Percentiles rank a stretch among this genome's conserved stretches.
These are phyloP conservation scores for Venturia canescens DNA, from an alignment of 1,140 invertebrate species.

Conservation along the genomic window DNA sequence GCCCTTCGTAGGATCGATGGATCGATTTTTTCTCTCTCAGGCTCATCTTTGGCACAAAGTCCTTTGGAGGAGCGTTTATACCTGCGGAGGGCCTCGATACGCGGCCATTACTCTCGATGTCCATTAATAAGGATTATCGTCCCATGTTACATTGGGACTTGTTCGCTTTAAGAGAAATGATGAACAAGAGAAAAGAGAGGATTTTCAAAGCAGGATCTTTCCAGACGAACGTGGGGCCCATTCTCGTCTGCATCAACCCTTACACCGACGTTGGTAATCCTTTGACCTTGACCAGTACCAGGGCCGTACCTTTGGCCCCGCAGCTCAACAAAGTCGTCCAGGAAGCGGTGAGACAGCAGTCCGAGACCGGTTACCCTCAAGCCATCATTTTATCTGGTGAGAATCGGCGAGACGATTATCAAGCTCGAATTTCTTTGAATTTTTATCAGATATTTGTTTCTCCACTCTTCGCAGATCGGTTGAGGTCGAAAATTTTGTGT, in stretches of 20 bases:
- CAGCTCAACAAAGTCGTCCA: slow-evolving; percentile 92
- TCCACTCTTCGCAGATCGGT: no score
- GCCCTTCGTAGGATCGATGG: slow-evolving; percentile 9
- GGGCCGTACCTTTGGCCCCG: slow-evolving; percentile 82
- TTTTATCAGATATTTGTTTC: background rate
- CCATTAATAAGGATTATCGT: slow-evolving; percentile 27
- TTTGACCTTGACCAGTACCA: slow-evolving; percentile 90
- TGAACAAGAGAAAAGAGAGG: background rate
- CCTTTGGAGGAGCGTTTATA: slow-evolving; percentile 31
- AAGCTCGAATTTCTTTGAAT: slow-evolving; percentile 18
- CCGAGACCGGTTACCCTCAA: slow-evolving; percentile 95
- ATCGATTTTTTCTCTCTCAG: slow-evolving; percentile 45
- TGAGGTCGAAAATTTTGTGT: no score
- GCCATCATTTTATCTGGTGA: slow-evolving; percentile 93
- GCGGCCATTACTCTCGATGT: slow-evolving; percentile 6
- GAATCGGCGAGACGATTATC: no score
- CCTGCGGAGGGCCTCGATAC: slow-evolving; percentile 11
- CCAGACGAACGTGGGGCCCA: slow-evolving; percentile 95
- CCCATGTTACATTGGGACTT: background rate
- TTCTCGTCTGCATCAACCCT: slow-evolving; percentile 92
- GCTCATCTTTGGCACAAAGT: background rate
- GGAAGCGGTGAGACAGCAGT: slow-evolving; percentile 94
- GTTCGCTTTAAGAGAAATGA: background rate
- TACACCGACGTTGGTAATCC: slow-evolving; percentile 92
- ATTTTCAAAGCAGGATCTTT: background rate